A percentile compares a stretch with the other conserved stretches of the same genome.
These are phyloP conservation scores for Lanistes nyassanus DNA, from an alignment of 1,140 invertebrate species.

Conservation along the genomic window DNA sequence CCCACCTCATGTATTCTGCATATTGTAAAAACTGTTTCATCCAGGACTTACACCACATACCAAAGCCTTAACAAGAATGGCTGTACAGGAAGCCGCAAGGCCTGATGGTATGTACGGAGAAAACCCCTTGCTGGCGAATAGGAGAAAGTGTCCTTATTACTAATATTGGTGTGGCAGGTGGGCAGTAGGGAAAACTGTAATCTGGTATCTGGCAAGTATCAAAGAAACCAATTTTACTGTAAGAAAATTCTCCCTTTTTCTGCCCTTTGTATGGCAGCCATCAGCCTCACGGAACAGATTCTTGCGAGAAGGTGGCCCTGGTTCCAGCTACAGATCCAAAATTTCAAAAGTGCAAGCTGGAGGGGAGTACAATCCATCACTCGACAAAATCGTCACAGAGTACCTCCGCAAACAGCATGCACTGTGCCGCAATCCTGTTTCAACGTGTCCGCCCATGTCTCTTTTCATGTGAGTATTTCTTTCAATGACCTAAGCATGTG, in stretches of 20 bases:
- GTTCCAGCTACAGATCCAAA: neutral
- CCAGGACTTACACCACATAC: too few relatives aligned
- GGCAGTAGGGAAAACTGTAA: too few relatives aligned
- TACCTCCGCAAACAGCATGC: constrained; percentile 91
- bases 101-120: too few relatives aligned
- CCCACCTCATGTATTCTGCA: too few relatives aligned
- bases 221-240: too few relatives aligned
- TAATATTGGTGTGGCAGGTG: too few relatives aligned
- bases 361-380: constrained; percentile 54
- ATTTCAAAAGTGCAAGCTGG: neutral
- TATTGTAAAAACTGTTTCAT: too few relatives aligned
- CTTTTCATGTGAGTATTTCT: constrained; percentile 60
- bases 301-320: constrained; percentile 16
- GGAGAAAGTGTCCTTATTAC: too few relatives aligned
- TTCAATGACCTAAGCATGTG: neutral
- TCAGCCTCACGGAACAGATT: constrained; percentile 7
- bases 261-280: neutral
- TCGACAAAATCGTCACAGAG: constrained; percentile 94
- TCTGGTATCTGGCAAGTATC: too few relatives aligned
- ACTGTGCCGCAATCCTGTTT: constrained; percentile 70
- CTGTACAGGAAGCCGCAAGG: too few relatives aligned
- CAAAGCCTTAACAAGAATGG: too few relatives aligned
- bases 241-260: neutral
- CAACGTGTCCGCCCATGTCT: constrained; percentile 72
- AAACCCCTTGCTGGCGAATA: too few relatives aligned